phyloP scores from a whole-genome alignment of 2,113 vertebrate species.

The Tychaedon coryphoeus region DNA sequence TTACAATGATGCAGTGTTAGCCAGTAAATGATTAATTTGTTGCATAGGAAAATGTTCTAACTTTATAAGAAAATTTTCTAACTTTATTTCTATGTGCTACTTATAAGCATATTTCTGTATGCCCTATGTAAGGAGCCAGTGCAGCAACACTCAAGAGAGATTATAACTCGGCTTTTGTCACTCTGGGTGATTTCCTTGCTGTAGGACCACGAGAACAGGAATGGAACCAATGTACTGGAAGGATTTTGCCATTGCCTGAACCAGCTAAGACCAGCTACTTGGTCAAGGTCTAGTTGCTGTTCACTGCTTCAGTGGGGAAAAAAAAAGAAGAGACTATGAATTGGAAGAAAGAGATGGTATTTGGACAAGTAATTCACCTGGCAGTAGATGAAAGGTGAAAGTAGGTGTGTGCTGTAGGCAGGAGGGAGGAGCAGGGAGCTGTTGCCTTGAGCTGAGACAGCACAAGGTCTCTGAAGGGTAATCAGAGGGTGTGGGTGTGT shows the following conservation, averaged over 20 bases:
- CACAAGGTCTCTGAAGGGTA: background rate
- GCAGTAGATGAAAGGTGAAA: background rate
- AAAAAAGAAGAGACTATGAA: background rate
- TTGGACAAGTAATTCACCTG: background rate
- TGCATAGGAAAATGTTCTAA: background rate
- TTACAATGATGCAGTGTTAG: background rate
- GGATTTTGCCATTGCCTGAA: background rate
- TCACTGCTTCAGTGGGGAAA: background rate
- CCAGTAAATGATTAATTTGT: background rate
- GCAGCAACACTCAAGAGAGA: background rate
- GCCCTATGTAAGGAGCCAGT: background rate
- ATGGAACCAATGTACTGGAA: background rate
- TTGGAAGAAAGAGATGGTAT: background rate
- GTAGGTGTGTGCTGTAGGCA: fast-evolving
- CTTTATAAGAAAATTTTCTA: background rate
- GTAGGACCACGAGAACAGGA: background rate
- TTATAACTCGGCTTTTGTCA: background rate
- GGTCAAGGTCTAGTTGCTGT: background rate
- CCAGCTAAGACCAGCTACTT: background rate
- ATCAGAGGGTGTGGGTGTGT: fast-evolving
- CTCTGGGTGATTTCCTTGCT: background rate
- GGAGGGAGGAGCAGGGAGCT: background rate
- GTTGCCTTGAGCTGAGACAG: background rate
- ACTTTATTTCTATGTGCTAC: background rate
- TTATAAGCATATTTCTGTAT: background rate